Evolutionary conservation across 1,140 invertebrate genomes (phyloP).

Genomic region (Heterodera schachtii): DNA sequence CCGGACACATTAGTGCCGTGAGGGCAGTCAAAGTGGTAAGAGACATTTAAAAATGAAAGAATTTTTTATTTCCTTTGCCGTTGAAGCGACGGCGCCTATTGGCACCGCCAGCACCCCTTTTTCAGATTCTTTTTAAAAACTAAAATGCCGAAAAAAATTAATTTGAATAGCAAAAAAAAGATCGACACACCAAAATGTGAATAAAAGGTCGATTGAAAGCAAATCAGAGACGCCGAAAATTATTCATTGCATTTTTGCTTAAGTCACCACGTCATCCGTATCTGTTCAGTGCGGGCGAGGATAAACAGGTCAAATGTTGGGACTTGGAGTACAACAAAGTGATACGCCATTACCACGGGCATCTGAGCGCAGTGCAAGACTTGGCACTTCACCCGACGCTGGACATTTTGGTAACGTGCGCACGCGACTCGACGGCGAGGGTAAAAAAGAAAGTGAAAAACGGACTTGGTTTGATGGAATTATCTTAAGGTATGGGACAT

Average conservation of each 20-base stretch:
- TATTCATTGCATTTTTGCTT: not conserved
- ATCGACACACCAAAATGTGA: no score
- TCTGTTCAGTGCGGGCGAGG: conserved; percentile 97
- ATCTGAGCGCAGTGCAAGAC: conserved; percentile 92
- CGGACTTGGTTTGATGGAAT: not conserved
- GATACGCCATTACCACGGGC: conserved; percentile 97
- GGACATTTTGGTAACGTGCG: conserved; percentile 89
- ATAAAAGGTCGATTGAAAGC: no score
- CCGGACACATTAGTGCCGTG: conserved; percentile 96
- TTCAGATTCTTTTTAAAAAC: no score
- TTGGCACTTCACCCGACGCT: conserved; percentile 91
- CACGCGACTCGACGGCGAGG: conserved; percentile 88
- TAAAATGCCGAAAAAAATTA: no score
- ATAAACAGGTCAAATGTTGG: conserved; percentile 96
- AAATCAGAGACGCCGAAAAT: no score
- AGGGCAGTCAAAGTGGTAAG: conserved; percentile 81
- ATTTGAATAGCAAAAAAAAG: no score
- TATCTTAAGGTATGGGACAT: conserved; percentile 82
- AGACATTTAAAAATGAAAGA: not conserved
- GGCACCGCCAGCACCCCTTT: no score
- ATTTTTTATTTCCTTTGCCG: no score
- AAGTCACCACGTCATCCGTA: conserved; percentile 88
- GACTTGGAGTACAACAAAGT: conserved; percentile 99
- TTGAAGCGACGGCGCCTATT: no score
- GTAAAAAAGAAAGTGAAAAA: conserved; percentile 68